These are phyloP conservation scores for Poeciliopsis occidentalis DNA, from an alignment of 2,113 vertebrate species.

Conservation along the genomic window DNA sequence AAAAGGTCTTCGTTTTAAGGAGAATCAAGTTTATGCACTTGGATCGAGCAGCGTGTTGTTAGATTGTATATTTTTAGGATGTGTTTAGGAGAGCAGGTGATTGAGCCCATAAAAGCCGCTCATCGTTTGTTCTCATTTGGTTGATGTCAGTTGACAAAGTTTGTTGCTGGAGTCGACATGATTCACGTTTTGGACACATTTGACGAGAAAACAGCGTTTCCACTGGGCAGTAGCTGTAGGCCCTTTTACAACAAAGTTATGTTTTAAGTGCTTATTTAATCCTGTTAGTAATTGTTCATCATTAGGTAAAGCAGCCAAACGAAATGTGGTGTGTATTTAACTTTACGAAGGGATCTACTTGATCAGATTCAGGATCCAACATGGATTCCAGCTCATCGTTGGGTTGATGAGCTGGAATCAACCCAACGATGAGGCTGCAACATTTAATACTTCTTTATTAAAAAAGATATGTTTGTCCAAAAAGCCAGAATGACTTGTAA, in stretches of 20 bases:
- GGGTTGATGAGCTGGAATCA: no score
- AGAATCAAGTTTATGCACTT: slow-evolving; percentile 19
- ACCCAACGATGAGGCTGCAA: background rate
- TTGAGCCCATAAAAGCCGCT: background rate
- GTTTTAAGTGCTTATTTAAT: no score
- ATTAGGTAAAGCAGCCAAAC: background rate
- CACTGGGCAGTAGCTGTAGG: background rate
- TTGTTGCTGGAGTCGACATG: background rate
- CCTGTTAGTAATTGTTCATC: background rate
- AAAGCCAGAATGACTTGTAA: no score
- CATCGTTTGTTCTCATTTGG: background rate
- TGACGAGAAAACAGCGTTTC: background rate
- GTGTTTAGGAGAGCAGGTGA: background rate
- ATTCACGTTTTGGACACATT: background rate
- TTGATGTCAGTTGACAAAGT: background rate
- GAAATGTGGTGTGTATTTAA: background rate
- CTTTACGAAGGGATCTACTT: no score
- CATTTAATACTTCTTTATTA: no score
- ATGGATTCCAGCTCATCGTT: no score
- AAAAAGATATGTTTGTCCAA: no score
- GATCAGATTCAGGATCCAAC: no score
- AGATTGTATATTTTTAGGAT: background rate
- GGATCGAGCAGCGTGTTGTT: slow-evolving; percentile 6
- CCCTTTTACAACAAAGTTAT: background rate
- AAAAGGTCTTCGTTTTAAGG: background rate